Base-by-base conservation (phyloP, 2,797 vertebrate genomes). In the Platalea minor region DNA sequence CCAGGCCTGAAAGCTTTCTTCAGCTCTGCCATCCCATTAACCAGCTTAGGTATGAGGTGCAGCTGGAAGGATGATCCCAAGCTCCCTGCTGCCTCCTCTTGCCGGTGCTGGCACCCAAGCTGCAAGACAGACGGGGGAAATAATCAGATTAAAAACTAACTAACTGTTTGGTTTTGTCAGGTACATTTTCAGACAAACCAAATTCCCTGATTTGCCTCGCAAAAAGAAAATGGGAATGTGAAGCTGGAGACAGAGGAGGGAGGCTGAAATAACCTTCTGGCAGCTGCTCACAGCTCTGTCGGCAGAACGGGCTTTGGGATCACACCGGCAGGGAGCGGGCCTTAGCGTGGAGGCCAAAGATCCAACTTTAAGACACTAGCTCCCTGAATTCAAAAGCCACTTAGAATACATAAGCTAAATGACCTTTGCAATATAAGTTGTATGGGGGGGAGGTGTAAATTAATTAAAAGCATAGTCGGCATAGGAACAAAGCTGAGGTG, bases 301-400 rank as follows among this genome's bases (percentile, higher is more conserved):
- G 2, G 46, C 63, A 85, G 35, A 37, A 64, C 1, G 0, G 24
- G 41, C 63, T 79, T 68, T 50, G 50, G 53, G 76, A 53, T 41
- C n/a, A 19, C 45, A 6, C 8, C 0, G 0, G 39, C 61, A 29
- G n/a, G 48, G 41, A 74, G 8, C 1, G 6, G 43, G 23, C 21
- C 17, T 41, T 17, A 63, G 48, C 51, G 17, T 37, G 5, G 28
- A 20, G 69, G 50, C 82, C 78, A 70, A 74, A 79, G 41, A 39
- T 7, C 28, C 15, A 26, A 8, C 28, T 53, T 72, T 68, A 77
- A 51, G 61, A 57, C 19, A 35, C 46, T 51, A 85, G 59, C 24
- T 77, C 48, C 46, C 37, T 39, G 41, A 74, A 85, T 67, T 77
- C 53, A 80, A 85, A 88, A 85, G 35, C 7, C 33, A 14, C 11